These are phyloP conservation scores for Suncus etruscus DNA, from an alignment of 2,113 vertebrate genomes.

Conservation along the genomic window DNA sequence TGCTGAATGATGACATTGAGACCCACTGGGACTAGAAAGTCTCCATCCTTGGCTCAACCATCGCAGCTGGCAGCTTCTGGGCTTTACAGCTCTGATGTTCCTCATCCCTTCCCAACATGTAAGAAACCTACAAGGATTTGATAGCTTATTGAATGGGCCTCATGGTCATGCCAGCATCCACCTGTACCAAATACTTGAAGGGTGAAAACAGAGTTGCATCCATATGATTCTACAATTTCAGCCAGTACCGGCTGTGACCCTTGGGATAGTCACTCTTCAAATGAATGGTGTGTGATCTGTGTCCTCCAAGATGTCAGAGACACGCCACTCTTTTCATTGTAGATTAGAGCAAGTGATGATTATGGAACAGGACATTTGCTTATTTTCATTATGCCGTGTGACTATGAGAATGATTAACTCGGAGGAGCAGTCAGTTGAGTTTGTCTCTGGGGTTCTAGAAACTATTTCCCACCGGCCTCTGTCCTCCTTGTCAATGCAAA, in stretches of 20 bases:
- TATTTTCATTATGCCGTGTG: constrained; percentile 2
- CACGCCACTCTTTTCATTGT: constrained; percentile 20
- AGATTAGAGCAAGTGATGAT: constrained; percentile 53
- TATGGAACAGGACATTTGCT: neutral
- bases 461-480: constrained; percentile 40
- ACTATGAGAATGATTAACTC: constrained; percentile 58
- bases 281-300: constrained; percentile 29
- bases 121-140: neutral
- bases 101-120: neutral
- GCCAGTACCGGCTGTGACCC: constrained; percentile 44
- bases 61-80: neutral
- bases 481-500: constrained; percentile 52
- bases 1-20: neutral
- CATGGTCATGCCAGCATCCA: neutral
- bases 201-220: constrained; percentile 2
- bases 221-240: neutral
- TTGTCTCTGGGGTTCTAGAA: constrained; percentile 58
- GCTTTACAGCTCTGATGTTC: neutral
- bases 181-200: neutral
- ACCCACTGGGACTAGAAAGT: neutral
- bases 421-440: neutral
- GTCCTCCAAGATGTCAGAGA: constrained; percentile 62
- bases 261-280: constrained; percentile 48
- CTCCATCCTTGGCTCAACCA: too few relatives aligned
- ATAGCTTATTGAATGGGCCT: neutral